These are phyloP conservation scores for Macrostomum lignano DNA, from an alignment of 1,140 invertebrate species.

Conservation along the genomic window DNA sequence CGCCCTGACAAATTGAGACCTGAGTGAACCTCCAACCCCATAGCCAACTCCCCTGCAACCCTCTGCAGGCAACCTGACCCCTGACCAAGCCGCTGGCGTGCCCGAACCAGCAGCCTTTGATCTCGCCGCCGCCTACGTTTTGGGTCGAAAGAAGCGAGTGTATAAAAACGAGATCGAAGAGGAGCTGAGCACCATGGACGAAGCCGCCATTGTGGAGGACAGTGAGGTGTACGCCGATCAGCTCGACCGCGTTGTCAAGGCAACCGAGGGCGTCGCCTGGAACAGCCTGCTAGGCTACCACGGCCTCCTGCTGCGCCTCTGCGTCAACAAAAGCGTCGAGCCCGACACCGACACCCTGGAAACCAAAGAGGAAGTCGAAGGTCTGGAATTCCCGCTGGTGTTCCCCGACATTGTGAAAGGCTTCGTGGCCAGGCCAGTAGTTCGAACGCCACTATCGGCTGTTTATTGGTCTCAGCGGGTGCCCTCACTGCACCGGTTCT, in stretches of 20 bases:
- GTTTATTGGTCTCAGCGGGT: no score
- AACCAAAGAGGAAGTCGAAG: slow-evolving; percentile 5
- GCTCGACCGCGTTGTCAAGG: slow-evolving; percentile 12
- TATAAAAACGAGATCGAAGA: slow-evolving; percentile 24
- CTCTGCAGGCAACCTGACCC: no score
- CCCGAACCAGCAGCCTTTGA: slow-evolving; percentile 20
- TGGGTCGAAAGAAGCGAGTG: slow-evolving; percentile 20
- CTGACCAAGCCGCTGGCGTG: no score
- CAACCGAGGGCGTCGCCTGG: slow-evolving; percentile 15
- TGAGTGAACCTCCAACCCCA: no score
- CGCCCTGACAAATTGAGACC: no score
- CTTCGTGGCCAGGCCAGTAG: no score
- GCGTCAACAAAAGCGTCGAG: slow-evolving; percentile 13
- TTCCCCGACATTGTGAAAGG: no score
- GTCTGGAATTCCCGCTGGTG: no score
- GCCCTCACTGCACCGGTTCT: no score
- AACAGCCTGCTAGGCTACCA: slow-evolving; percentile 23
- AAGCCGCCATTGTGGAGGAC: slow-evolving; percentile 14
- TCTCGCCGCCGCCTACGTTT: slow-evolving; percentile 16
- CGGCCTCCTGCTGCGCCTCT: slow-evolving; percentile 17
- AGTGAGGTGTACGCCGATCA: slow-evolving; percentile 19
- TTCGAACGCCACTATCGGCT: no score
- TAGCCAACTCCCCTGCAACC: no score
- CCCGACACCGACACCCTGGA: slow-evolving; percentile 10
- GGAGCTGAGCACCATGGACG: slow-evolving; percentile 16